Percentiles rank a stretch among this genome's conserved stretches.
Evolutionary conservation across 2,888 invertebrate genomes (phyloP).

Genomic region (Laspeyria flexula): DNA sequence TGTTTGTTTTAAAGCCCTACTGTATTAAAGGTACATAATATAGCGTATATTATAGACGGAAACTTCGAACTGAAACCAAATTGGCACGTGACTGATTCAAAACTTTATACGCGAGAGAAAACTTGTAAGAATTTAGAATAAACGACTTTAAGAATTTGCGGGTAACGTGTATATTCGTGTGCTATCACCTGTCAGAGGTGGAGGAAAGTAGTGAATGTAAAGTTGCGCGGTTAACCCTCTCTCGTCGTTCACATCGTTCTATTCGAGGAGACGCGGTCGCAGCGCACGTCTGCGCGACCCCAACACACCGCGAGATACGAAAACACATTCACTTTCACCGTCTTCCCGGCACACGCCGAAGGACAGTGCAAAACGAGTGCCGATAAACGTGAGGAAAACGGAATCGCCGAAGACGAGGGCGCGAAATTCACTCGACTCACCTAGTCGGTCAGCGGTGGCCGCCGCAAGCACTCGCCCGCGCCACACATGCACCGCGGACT

Average conservation of each 20-base stretch:
- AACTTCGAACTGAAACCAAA: constrained; percentile 49
- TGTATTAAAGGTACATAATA: constrained; percentile 33
- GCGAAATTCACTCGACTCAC: constrained; percentile 77
- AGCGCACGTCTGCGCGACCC: constrained; percentile 61
- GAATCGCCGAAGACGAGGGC: constrained; percentile 68
- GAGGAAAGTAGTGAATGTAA: constrained; percentile 64
- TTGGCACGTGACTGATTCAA: constrained; percentile 58
- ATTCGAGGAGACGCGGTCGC: constrained; percentile 50
- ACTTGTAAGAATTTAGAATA: constrained; percentile 34
- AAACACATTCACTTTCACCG: constrained; percentile 67
- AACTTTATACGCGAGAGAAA: constrained; percentile 55
- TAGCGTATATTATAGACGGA: constrained; percentile 34
- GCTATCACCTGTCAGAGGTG: constrained; percentile 60
- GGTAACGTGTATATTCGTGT: constrained; percentile 56
- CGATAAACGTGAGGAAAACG: constrained; percentile 77
- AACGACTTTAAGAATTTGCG: constrained; percentile 48
- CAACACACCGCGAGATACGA: constrained; percentile 60
- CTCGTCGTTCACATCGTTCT: constrained; percentile 55
- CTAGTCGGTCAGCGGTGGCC: constrained; percentile 80
- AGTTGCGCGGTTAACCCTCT: constrained; percentile 75
- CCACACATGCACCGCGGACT: constrained; percentile 63
- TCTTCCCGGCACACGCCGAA: constrained; percentile 68
- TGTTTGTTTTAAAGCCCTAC: constrained; percentile 56
- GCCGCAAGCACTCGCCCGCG: constrained; percentile 73
- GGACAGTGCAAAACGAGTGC: constrained; percentile 73